Conservation (phyloP, 2,113 vertebrate species). For the Leptodactylus fuscus region DNA sequence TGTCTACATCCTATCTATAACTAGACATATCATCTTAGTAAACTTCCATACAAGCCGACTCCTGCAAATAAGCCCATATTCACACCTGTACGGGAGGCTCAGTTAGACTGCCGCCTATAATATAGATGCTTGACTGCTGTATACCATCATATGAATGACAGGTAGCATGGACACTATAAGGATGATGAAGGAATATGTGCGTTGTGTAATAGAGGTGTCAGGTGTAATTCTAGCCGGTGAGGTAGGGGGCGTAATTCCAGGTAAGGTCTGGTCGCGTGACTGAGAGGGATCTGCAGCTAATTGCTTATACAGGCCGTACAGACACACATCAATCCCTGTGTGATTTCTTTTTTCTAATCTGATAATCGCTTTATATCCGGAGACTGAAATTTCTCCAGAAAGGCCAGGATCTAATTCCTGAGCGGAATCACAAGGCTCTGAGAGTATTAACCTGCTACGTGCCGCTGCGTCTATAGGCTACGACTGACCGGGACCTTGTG, state of each 20-base stretch:
- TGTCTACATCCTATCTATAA: too few species aligned
- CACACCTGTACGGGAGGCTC: too few species aligned
- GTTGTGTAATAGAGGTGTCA: not conserved
- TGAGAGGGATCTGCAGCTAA: slow-evolving; percentile 1
- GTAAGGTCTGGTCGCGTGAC: not conserved
- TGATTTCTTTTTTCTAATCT: slow-evolving; percentile 43
- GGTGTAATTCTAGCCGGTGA: not conserved
- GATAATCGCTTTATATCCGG: slow-evolving; percentile 39
- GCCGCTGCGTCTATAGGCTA: not conserved
- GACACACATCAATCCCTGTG: slow-evolving; percentile 5
- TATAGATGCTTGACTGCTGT: too few species aligned
- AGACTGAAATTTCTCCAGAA: slow-evolving; percentile 11
- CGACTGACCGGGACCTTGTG: not conserved
- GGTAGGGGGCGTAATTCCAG: not conserved
- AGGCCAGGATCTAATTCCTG: slow-evolving; percentile 6
- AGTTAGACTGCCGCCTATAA: too few species aligned
- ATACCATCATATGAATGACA: too few species aligned
- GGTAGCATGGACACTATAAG: too few species aligned
- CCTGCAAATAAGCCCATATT: too few species aligned
- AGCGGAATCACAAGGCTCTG: slow-evolving; percentile 10
- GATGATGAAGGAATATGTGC: too few species aligned
- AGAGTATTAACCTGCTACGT: not conserved
- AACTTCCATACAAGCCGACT: too few species aligned
- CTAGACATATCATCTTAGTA: too few species aligned
- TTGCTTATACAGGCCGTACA: not conserved